Conservation (phyloP, 2,797 vertebrate species). For the Heteromormyrus szaboi region DNA sequence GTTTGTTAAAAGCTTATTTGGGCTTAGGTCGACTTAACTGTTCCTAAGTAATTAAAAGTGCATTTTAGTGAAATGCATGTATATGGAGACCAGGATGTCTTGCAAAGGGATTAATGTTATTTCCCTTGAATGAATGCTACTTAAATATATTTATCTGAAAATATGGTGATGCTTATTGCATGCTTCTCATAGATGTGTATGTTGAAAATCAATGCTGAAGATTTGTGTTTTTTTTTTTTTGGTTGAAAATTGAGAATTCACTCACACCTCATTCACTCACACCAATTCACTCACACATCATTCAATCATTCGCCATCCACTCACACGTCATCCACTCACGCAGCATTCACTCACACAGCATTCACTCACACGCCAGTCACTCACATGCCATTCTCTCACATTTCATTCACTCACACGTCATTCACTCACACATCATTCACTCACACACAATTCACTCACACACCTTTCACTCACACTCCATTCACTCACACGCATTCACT, state of each 20-base stretch:
- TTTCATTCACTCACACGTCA: too few species aligned
- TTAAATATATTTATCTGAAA: not conserved
- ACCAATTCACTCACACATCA: too few species aligned
- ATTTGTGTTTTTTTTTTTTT: not conserved
- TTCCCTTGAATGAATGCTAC: not conserved
- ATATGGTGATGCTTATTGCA: not conserved
- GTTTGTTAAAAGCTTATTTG: not conserved
- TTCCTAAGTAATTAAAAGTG: not conserved
- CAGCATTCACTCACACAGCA: too few species aligned
- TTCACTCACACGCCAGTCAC: too few species aligned
- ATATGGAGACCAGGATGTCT: not conserved
- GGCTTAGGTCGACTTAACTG: not conserved
- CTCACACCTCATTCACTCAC: too few species aligned
- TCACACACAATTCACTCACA: too few species aligned
- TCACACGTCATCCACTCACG: too few species aligned
- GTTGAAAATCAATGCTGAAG: not conserved
- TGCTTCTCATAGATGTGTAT: not conserved
- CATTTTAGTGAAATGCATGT: not conserved
- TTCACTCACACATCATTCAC: too few species aligned
- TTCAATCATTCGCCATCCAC: too few species aligned
- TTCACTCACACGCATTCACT: too few species aligned
- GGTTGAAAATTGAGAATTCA: not conserved
- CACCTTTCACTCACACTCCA: too few species aligned
- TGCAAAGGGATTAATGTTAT: not conserved
- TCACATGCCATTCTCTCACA: too few species aligned